Percentiles rank a stretch among this genome's conserved stretches.
These are phyloP conservation scores for Contarinia nasturtii DNA, from an alignment of 1,140 invertebrate genomes.

Conservation along the genomic window DNA sequence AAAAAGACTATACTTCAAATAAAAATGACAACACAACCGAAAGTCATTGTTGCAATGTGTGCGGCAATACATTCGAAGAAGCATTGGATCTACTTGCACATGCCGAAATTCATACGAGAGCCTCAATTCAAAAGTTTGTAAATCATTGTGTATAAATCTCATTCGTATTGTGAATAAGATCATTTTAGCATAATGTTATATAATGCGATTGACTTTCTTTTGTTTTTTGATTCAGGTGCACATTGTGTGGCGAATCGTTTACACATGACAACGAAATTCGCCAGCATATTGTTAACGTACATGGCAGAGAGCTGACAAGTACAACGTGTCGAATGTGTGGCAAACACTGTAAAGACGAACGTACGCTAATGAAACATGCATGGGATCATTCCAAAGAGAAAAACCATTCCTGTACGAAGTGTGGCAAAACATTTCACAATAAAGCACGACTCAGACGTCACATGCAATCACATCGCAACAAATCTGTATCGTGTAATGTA, in stretches of 20 bases:
- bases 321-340: slow-evolving; percentile 42
- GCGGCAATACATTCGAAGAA: slow-evolving; percentile 53
- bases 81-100: slow-evolving; percentile 53
- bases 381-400: slow-evolving; percentile 39
- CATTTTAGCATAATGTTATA: too few relatives aligned
- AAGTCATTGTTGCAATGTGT: slow-evolving; percentile 41
- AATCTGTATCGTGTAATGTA: slow-evolving; percentile 45
- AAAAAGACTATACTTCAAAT: slow-evolving; percentile 13
- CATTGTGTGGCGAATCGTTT: slow-evolving; percentile 20
- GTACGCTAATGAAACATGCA: slow-evolving; percentile 44
- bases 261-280: slow-evolving; percentile 20
- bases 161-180: too few relatives aligned
- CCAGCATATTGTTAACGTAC: slow-evolving; percentile 14
- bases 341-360: slow-evolving; percentile 44
- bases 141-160: too few relatives aligned
- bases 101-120: slow-evolving; percentile 47
- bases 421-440: slow-evolving; percentile 48
- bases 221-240: slow-evolving; percentile 12
- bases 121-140: slow-evolving; percentile 26
- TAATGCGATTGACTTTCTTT: neutral
- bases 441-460: slow-evolving; percentile 39
- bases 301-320: slow-evolving; percentile 16
- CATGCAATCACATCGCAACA: slow-evolving; percentile 48
- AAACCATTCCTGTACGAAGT: slow-evolving; percentile 38
- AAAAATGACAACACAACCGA: slow-evolving; percentile 16